Percentiles rank a stretch among this genome's conserved stretches.
Conservation (phyloP, 30 jellyfish, hydroid and myxozoan species). For the Chrysaora quinquecirrha region DNA sequence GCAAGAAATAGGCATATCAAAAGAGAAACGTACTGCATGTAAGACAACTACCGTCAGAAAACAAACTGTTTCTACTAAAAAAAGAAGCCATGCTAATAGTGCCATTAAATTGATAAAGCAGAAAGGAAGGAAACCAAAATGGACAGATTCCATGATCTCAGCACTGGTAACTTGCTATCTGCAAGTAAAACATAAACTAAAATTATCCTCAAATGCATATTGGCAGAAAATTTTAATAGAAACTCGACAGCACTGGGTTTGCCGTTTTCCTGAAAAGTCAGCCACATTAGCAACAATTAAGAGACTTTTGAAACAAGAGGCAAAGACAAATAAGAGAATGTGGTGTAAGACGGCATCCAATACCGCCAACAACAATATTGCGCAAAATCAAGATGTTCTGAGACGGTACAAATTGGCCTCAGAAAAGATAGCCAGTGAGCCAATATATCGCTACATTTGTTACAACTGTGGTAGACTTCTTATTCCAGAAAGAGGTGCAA, state of each 20-base stretch:
- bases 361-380: background rate
- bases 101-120: background rate
- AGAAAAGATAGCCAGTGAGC: constrained; percentile 20
- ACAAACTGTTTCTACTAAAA: background rate
- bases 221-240: background rate
- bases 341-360: too few species aligned
- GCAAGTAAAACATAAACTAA: background rate
- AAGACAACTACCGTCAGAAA: background rate
- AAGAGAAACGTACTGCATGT: background rate
- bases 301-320: background rate
- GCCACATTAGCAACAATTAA: background rate
- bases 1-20: background rate
- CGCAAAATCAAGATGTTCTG: background rate
- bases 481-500: background rate
- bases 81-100: background rate
- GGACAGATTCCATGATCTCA: too few species aligned
- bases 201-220: background rate
- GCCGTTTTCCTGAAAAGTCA: too few species aligned
- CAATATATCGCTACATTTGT: too few species aligned
- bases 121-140: too few species aligned
- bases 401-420: background rate
- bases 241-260: background rate
- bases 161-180: background rate
- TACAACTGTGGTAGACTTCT: too few species aligned
- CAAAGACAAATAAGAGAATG: too few species aligned